phyloP scores from a whole-genome alignment of 2,888 invertebrate species.

The Cantharis rufa region DNA sequence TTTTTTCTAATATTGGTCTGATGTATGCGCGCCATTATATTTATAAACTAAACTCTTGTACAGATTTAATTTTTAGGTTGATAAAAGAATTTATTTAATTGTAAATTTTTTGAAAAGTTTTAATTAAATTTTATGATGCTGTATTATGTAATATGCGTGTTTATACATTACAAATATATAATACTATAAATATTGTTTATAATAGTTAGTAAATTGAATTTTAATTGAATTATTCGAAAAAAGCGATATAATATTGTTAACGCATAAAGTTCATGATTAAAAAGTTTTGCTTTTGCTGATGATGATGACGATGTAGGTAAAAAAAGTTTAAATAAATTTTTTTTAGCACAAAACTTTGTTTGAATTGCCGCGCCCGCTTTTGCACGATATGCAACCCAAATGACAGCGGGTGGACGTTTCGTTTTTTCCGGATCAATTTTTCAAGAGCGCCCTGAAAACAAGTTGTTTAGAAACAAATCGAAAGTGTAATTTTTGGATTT shows the following conservation, averaged over 20 bases:
- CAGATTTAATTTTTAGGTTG: neutral
- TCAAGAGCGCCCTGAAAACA: constrained; percentile 20
- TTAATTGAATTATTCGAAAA: constrained; percentile 1
- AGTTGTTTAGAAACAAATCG: constrained; percentile 28
- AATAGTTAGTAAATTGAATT: constrained; percentile 2
- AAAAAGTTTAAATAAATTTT: neutral
- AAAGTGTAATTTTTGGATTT: constrained; percentile 19
- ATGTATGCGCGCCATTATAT: neutral
- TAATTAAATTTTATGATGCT: neutral
- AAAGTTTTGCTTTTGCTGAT: neutral
- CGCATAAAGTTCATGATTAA: neutral
- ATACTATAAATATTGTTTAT: constrained; percentile 1
- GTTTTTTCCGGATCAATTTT: neutral
- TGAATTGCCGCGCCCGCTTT: neutral
- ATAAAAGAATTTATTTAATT: neutral
- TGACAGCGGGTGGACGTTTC: neutral
- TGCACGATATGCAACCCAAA: neutral
- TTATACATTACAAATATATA: neutral
- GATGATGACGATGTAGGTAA: neutral
- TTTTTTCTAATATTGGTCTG: neutral
- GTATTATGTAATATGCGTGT: neutral
- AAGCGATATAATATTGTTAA: neutral
- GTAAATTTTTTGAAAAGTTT: neutral
- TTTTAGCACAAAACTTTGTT: neutral
- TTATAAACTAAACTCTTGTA: neutral